Evolutionary conservation across 2,113 vertebrate species (phyloP), one percentile per base, ranked within the genome.

Genomic region (Myanophis thanlyinensis): DNA sequence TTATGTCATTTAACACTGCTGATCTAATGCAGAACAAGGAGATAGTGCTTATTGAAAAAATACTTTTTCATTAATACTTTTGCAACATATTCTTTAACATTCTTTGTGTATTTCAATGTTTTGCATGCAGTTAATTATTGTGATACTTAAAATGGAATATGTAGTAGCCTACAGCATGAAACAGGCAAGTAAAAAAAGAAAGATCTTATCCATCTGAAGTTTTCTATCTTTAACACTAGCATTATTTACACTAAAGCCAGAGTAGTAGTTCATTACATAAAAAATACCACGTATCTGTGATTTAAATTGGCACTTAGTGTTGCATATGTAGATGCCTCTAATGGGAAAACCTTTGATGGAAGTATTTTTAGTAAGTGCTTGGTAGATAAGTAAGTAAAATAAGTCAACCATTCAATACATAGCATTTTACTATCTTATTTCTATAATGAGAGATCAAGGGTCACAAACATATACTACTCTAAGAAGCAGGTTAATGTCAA

Each of bases 31-130:
- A 73, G 88, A 51, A 93, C 95, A 96, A 94, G 27, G 93, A 91
- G 90, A n/a, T 59, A 89, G 85, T 93, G 92, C 48, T 95, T 91
- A 91, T 90, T 96, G 11, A 35, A 95, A 96, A 88, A 93, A 91
- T 88, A 94, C 92, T 96, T 92, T 97, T 95, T 94, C 94, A 91
- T 95, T 96, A 96, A 90, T 96, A 96, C 95, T 96, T 96, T 97
- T 96, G 93, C 91, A 95, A 95, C 88, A 94, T 85, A 88, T 97
- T 90, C 89, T 96, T 95, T 96, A 93, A 94, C 92, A 94, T 96
- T 90, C 96, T n/a, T n/a, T n/a, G n/a, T n/a, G n/a, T n/a, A 94
- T 93, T 97, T 95, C 95, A 96, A 95, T 95, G 90, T 18, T n/a
- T 89, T 90, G 62, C 80, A 80, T 86, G 89, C 96, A 95, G 91